Percentiles rank a stretch among this genome's conserved stretches.
Evolutionary conservation across 1,140 invertebrate genomes (phyloP).

Genomic region (Pseudoatta argentina): DNA sequence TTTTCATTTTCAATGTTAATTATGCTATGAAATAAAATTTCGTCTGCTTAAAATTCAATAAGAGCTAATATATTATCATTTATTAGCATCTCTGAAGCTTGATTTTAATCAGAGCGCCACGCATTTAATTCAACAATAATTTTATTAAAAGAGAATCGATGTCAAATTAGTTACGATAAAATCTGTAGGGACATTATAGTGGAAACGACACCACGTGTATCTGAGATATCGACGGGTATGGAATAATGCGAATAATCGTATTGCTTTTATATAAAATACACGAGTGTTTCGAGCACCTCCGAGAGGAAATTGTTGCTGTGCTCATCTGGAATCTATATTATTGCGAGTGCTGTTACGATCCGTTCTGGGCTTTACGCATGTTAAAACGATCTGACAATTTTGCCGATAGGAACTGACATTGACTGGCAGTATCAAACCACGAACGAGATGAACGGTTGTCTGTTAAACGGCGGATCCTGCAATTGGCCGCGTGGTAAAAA

Average conservation of each 20-base stretch:
- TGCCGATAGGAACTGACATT: constrained; percentile 88
- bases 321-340: constrained; percentile 51
- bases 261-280: constrained; percentile 25
- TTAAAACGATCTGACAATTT: constrained; percentile 60
- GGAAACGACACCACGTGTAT: background rate
- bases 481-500: constrained; percentile 95
- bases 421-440: constrained; percentile 96
- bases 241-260: background rate
- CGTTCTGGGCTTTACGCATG: constrained; percentile 45
- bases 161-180: background rate
- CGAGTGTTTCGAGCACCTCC: background rate
- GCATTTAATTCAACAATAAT: constrained; percentile 11
- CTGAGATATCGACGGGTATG: background rate
- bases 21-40: constrained; percentile 5
- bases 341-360: constrained; percentile 32
- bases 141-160: background rate
- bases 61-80: constrained; percentile 1
- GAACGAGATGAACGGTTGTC: constrained; percentile 93
- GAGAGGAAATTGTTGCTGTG: background rate
- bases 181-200: background rate
- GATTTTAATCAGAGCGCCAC: background rate
- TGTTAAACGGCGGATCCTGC: constrained; percentile 91
- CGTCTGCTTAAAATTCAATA: constrained; percentile 20
- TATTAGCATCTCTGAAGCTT: constrained; percentile 3
- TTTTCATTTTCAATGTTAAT: background rate